Evolutionary conservation across 2,888 invertebrate genomes (phyloP), one percentile per base, ranked within the genome.

Genomic region (Perithous albicinctus): DNA sequence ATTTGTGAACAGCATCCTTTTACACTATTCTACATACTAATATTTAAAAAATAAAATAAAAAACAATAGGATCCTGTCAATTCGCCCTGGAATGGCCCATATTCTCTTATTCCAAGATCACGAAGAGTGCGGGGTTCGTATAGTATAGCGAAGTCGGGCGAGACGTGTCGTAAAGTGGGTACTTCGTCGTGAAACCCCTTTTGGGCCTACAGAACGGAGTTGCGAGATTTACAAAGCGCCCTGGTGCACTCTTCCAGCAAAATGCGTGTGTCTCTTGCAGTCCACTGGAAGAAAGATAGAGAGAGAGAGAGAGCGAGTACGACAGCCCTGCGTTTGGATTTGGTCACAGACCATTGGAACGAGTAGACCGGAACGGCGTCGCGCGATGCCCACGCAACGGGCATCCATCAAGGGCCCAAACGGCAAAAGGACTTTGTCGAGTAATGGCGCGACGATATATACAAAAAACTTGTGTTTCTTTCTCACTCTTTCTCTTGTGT

Each of bases 371-470:
- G 85, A 87, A 89, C 87, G 87, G 80, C 85, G 74, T 80, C 80
- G 61, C 54, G 59, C 78, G 83, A 70, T 86, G 89, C 90, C 91
- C 90, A 90, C 90, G 90, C 91, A 90, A 89, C 76, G 89, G 87
- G 86, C 90, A 91, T 91, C 90, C 89, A 91, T 90, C 91, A 90
- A 89, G 88, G 85, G 85, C 80, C 88, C 80, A 90, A 90, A 90
- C 84, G 87, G 89, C 88, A 85, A 86, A n/a, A 88, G 87, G 89
- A 90, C 89, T 90, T 88, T 90, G 90, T 90, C 90, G 90, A 91
- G 90, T 90, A 91, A 90, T 90, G 89, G 90, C 88, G 87, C 89
- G 88, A 89, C 86, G 86, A 80, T 85, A n/a, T n/a, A n/a, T n/a
- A 88, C 86, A 89, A 89, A 90, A 90, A 88, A 86, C 78, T 41